Base-by-base conservation (phyloP, 2,797 vertebrate species). In the Gobionotothen gibberifrons region DNA sequence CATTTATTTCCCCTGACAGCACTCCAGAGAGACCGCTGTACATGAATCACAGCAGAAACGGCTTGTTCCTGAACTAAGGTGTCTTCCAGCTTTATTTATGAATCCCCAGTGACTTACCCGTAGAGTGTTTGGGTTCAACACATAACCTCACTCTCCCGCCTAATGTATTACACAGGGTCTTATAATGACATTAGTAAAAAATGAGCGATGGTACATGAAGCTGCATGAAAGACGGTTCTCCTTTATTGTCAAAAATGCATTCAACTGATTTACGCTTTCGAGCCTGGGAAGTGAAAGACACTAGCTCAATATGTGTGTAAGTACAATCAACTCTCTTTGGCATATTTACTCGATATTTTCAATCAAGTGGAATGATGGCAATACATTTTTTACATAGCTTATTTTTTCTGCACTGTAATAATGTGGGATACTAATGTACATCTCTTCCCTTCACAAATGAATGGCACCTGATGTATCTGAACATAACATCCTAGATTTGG, bases 1-100 rank as follows among this genome's bases (percentile, higher is more conserved):
- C 74, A 43, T 73, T 77, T 66, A 80, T 87, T 88, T 85, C 80
- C 66, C 73, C 74, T 9, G 85, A 81, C 62, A 52, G 40, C 36
- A 2, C 69, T 84, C 11, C 5, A 1, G n/a, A 48, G 48, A 26
- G 43, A 72, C 46, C 15, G 47, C 47, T 21, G 32, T 12, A 32
- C 69, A 70, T 85, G 71, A 82, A 83, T 87, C 84, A 85, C 72
- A 53, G 65, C 0, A 36, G 56, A 39, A 62, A 43, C 42, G 5
- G 73, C 68, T 63, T 55, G 57, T 44, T 56, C 65, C 76, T 67
- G 76, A 73, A 78, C 80, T 36, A 66, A 73, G 36, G 53, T 47
- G 59, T 72, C 64, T 16, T 69, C 12, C 13, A 36, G 46, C 51
- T 75, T 81, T 74, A 81, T 85, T 88, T 78, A 85, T 76, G 62